Evolutionary conservation across 2,113 vertebrate genomes (phyloP), one percentile per base, ranked within the genome.

Genomic region (Microcebus ravelobensis): DNA sequence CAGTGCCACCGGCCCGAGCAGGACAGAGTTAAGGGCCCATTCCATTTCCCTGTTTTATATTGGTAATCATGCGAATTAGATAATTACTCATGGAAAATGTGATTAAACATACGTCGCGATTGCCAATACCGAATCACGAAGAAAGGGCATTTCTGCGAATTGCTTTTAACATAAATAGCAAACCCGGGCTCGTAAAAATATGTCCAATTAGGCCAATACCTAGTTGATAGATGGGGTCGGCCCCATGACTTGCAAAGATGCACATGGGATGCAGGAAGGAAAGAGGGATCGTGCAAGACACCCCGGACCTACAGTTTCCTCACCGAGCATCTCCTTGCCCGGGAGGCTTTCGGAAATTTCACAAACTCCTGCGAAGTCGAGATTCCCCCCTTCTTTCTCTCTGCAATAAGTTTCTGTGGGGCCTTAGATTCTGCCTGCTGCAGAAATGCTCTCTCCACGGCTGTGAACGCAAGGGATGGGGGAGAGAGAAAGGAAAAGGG

Each of bases 31-130:
- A 97, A 98, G 98, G 92, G 87, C 96, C 96, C 71, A 95, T 97
- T 98, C 95, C 96, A 74, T 96, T 97, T 97, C 50, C 95, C 96
- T 93, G 92, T 87, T 98, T 98, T 97, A 98, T 98, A 98, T 97
- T 97, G 98, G 97, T 98, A 98, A 98, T 97, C 96, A 95, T 97
- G 97, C 93, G 97, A 98, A 98, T 98, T 98, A 97, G 96, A 98
- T 74, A 98, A 98, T 97, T 98, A 79, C 97, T 97, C 86, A 97
- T 95, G 97, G 98, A 98, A 98, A 98, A 98, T 97, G 95, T 97
- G 97, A 98, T 86, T 96, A 97, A 97, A 96, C 97, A 98, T 97
- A 96, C 97, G 94, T 95, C 86, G 95, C 98, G 97, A 98, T 97
- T 97, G 97, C 89, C 95, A 97, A 96, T 96, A 94, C 76, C 83